Base-by-base conservation (phyloP, 2,888 invertebrate genomes). In the Conus canariensis region DNA sequence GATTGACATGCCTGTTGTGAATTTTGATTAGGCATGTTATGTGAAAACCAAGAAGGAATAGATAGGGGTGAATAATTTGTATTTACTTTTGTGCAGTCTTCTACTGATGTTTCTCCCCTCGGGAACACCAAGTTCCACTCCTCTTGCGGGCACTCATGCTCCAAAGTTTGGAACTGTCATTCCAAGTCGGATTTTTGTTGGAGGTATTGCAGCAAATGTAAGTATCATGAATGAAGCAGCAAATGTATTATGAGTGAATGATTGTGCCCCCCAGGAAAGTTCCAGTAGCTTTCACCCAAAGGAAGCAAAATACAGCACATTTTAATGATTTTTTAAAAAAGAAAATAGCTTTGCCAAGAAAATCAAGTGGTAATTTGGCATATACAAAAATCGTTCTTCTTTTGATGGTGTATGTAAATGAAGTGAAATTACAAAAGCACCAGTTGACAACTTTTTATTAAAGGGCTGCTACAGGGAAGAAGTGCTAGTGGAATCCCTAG, bases 151-250 rank as follows among this genome's bases (percentile, higher is more conserved):
- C 82, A 94, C 93, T 60, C 95, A 95, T 91, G 95, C 95, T 87
- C 96, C 96, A 67, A 96, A 96, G 90, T 95, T 94, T 93, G 97
- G 98, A 97, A 99, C 98, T 67, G 97, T 99, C 92, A 98, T 99
- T 94, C 99, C 99, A 91, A 99, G 99, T 96, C 94, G 99, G 94
- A 98, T 99, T 95, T 99, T 99, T 96, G 99, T 99, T 88, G 99
- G 99, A 90, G 99, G 99, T 58, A 99, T 99, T 95, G 98, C 99
- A 90, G 97, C 98, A 94, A 98, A 98, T 95, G 95, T 95, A 92
- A 95, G 95, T 93, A 85, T 58, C 64, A 64, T 64, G 64, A 64
- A 74, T 12, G 16, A 64, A 64, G 45, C 2, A 45, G 45, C 45
- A 45, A 45, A 45, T 45, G 45, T 45, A 45, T 45, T 45, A 45